These are phyloP conservation scores for Lissocephala sabroskyi DNA, from an alignment of 2,888 invertebrate genomes.

Conservation along the genomic window DNA sequence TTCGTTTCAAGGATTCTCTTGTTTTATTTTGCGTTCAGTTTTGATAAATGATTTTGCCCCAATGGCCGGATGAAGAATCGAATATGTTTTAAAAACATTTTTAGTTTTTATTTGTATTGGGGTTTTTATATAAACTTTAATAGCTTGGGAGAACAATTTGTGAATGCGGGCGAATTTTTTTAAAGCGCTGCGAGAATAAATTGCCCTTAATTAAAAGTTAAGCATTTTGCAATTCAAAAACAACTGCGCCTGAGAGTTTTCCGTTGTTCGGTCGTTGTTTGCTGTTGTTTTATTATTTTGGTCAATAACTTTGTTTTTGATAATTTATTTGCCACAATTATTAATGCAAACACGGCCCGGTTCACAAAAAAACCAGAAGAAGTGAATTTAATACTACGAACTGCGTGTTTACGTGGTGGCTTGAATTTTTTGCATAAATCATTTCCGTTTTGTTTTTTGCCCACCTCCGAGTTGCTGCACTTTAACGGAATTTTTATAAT, in stretches of 20 bases:
- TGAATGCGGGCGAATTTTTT: no score
- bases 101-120: no score
- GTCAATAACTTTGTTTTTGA: slow-evolving; percentile 17
- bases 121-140: no score
- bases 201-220: slow-evolving; percentile 61
- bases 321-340: slow-evolving; percentile 61
- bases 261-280: background rate
- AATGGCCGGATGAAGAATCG: no score
- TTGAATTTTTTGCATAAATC: slow-evolving; percentile 59
- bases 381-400: no score
- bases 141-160: no score
- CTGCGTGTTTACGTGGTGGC: slow-evolving; percentile 33
- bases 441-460: slow-evolving; percentile 29
- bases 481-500: slow-evolving; percentile 51
- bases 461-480: slow-evolving; percentile 15
- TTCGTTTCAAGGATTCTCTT: no score
- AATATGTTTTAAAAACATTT: no score
- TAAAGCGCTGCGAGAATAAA: slow-evolving; percentile 48
- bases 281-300: background rate
- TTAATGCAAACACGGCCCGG: slow-evolving; percentile 51
- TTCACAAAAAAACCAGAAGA: no score
- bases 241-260: slow-evolving; percentile 15
- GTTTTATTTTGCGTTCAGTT: no score
- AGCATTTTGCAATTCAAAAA: slow-evolving; percentile 57
- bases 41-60: slow-evolving; percentile 34